A percentile compares a stretch with the other conserved stretches of the same genome.
Evolutionary conservation across 2,888 invertebrate species (phyloP).

Genomic region (Acleris cristana): DNA sequence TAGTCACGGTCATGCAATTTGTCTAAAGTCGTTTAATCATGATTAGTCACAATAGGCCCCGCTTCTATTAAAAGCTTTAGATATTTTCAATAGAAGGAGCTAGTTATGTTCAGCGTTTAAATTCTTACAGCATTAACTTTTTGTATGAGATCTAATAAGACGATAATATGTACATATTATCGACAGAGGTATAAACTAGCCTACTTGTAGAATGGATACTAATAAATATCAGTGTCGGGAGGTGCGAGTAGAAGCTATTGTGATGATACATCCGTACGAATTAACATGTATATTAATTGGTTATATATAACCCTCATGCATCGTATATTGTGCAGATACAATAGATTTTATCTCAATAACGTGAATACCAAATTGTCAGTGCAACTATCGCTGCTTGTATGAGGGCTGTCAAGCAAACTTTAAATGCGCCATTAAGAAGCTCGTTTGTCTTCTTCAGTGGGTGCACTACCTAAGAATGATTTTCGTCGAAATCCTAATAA

Average conservation of each 20-base stretch:
- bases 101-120: conserved; percentile 53
- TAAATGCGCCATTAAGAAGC: background rate
- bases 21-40: conserved; percentile 84
- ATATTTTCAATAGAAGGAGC: conserved; percentile 67
- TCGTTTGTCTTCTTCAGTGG: conserved; percentile 17
- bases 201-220: conserved; percentile 24
- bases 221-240: conserved; percentile 34
- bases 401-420: too few relatives aligned
- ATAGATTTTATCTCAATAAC: too few relatives aligned
- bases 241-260: conserved; percentile 18
- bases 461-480: conserved; percentile 34
- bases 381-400: too few relatives aligned
- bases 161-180: conserved; percentile 35
- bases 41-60: conserved; percentile 82
- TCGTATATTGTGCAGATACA: too few relatives aligned
- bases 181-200: conserved; percentile 14
- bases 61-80: conserved; percentile 76
- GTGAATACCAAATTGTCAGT: too few relatives aligned
- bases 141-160: conserved; percentile 37
- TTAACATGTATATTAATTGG: background rate
- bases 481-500: conserved; percentile 64
- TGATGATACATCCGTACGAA: background rate
- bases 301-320: too few relatives aligned
- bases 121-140: conserved; percentile 37
- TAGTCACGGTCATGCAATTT: conserved; percentile 84